A percentile compares a stretch with the other conserved stretches of the same genome.
phyloP scores from a whole-genome alignment of 1,140 invertebrate genomes.

The Drosophila subpulchrella region DNA sequence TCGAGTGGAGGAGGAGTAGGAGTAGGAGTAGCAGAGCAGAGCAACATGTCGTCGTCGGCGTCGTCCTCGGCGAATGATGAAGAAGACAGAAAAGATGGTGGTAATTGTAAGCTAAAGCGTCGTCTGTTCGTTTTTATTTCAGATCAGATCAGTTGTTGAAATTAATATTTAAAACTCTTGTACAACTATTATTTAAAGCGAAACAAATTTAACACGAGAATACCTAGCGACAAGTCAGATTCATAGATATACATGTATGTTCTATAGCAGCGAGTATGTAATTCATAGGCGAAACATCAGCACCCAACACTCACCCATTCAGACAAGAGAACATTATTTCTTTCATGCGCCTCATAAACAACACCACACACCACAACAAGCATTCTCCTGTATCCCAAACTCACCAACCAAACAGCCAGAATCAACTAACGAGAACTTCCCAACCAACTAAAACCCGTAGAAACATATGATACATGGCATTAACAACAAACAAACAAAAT shows the following conservation, averaged over 20 bases:
- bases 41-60: slow-evolving; percentile 46
- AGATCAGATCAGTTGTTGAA: slow-evolving; percentile 81
- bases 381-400: slow-evolving; percentile 29
- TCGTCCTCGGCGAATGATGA: slow-evolving; percentile 73
- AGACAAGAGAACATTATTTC: slow-evolving; percentile 57
- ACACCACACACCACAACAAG: slow-evolving; percentile 1
- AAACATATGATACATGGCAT: slow-evolving; percentile 53
- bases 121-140: slow-evolving; percentile 82
- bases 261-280: slow-evolving; percentile 72
- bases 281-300: slow-evolving; percentile 60
- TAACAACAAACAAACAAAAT: slow-evolving; percentile 53
- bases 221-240: slow-evolving; percentile 72
- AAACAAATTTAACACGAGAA: slow-evolving; percentile 64
- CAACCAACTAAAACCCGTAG: slow-evolving; percentile 52
- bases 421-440: slow-evolving; percentile 52
- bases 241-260: slow-evolving; percentile 72
- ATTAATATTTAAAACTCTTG: slow-evolving; percentile 80
- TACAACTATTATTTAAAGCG: slow-evolving; percentile 70
- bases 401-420: slow-evolving; percentile 21
- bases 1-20: slow-evolving; percentile 14
- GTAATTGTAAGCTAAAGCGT: slow-evolving; percentile 84
- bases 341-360: slow-evolving; percentile 61
- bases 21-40: slow-evolving; percentile 28
- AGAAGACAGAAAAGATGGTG: slow-evolving; percentile 74
- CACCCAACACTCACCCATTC: slow-evolving; percentile 33